phyloP scores from a whole-genome alignment of 2,113 vertebrate species.

The Passer domesticus region DNA sequence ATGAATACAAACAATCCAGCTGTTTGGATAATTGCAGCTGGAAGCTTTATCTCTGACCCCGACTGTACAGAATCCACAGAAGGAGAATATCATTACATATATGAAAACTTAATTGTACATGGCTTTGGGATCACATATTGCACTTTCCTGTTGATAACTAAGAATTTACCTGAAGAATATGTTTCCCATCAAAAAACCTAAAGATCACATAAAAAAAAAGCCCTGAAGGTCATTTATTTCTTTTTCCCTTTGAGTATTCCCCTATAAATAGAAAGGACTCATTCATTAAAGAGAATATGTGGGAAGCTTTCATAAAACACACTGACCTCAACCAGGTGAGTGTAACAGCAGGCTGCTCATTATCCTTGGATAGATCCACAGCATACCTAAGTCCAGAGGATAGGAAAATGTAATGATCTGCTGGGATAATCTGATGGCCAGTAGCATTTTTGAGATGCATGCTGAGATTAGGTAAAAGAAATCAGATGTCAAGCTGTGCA shows the following conservation, averaged over 20 bases:
- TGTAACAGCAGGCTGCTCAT: conserved; percentile 56
- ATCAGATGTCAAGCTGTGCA: conserved; percentile 37
- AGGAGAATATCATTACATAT: not conserved
- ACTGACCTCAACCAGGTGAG: conserved; percentile 41
- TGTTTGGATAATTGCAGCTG: conserved; percentile 33
- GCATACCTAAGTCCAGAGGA: not conserved
- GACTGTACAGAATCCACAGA: not conserved
- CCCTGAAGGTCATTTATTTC: not conserved
- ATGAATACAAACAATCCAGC: not conserved
- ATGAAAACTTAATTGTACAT: not conserved
- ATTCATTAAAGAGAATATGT: conserved; percentile 40
- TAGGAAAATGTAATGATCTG: conserved; percentile 63
- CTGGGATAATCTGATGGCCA: conserved; percentile 54
- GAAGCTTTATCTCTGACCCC: not conserved
- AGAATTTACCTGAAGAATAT: not conserved
- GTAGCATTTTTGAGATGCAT: conserved; percentile 49
- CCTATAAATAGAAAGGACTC: conserved; percentile 1
- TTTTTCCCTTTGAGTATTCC: not conserved
- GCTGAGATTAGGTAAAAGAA: conserved; percentile 65
- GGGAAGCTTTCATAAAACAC: conserved; percentile 27
- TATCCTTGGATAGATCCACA: conserved; percentile 41
- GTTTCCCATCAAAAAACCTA: not conserved
- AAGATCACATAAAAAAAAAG: not conserved
- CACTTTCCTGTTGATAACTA: conserved; percentile 1
- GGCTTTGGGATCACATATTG: not conserved